Percentiles rank a stretch among this genome's conserved stretches.
Evolutionary conservation across 2,888 invertebrate genomes (phyloP).

Genomic region (Drosophila meridiana): DNA sequence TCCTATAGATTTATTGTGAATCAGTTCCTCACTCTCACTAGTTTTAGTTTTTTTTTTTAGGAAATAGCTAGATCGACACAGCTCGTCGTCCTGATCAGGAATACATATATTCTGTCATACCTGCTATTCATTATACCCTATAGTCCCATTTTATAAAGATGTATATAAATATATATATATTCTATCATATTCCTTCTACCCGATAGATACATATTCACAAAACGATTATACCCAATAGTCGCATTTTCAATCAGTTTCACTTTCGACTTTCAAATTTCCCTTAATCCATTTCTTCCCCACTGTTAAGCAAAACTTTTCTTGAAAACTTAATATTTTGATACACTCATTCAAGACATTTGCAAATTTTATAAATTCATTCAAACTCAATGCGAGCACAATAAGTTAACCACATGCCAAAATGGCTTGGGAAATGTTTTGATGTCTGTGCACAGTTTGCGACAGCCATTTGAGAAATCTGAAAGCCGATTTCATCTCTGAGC

Average conservation of each 20-base stretch:
- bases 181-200: too few relatives aligned
- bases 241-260: neutral
- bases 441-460: neutral
- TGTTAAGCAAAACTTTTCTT: neutral
- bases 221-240: too few relatives aligned
- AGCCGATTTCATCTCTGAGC: constrained; percentile 4
- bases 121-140: neutral
- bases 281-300: neutral
- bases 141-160: neutral
- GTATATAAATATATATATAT: too few relatives aligned
- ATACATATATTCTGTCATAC: too few relatives aligned
- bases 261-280: neutral
- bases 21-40: too few relatives aligned
- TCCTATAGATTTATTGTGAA: too few relatives aligned
- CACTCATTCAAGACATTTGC: neutral
- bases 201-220: too few relatives aligned
- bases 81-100: too few relatives aligned
- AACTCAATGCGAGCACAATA: neutral
- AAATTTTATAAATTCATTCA: neutral
- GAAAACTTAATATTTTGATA: neutral
- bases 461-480: neutral
- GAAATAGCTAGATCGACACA: too few relatives aligned
- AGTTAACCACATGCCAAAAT: neutral
- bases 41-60: too few relatives aligned
- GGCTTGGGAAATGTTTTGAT: neutral